Evolutionary conservation across 2,113 vertebrate species (phyloP), one percentile per base, ranked within the genome.

Genomic region (Pachypanchax playfairii): DNA sequence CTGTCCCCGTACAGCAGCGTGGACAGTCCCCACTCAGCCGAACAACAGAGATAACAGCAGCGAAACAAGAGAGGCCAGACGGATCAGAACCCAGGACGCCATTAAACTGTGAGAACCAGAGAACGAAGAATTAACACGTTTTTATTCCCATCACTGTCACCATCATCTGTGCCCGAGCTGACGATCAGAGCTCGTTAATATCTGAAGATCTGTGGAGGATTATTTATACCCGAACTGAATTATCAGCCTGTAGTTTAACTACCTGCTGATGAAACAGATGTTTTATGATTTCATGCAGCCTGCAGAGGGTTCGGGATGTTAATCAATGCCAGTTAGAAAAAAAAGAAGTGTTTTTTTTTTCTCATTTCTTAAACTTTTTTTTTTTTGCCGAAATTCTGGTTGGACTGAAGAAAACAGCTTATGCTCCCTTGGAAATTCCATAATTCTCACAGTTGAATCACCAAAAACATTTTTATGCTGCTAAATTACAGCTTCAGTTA

Each of bases 31-130:
- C 76, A 21, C 56, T 83, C 84, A 26, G 65, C 67, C 15, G 87
- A 86, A 38, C 86, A 87, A 9, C 85, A 85, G 68, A 87, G 88
- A 89, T 88, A 85, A 85, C 84, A 65, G 61, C 67, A 60, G 63
- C 63, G 17, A 50, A 28, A 31, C n/a, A 1, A 35, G 20, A 39
- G 13, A 0, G 21, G 33, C n/a, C 9, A 20, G 14, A 24, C 18
- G 4, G 35, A 17, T 25, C 6, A 11, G 17, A 35, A 2, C 46
- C 0, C 31, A 42, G 11, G 61, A 50, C 39, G 6, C 31, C 35
- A 13, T 29, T n/a, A 50, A 51, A 65, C 68, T 66, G 66, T 57
- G 61, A 79, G 65, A 46, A 62, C 18, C 50, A 46, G 29, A 56
- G 51, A 24, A 59, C 56, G 64, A 63, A 66, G 17, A 61, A 20